These are phyloP conservation scores for Drosophila ficusphila DNA, from an alignment of 1,140 invertebrate genomes.

Conservation along the genomic window DNA sequence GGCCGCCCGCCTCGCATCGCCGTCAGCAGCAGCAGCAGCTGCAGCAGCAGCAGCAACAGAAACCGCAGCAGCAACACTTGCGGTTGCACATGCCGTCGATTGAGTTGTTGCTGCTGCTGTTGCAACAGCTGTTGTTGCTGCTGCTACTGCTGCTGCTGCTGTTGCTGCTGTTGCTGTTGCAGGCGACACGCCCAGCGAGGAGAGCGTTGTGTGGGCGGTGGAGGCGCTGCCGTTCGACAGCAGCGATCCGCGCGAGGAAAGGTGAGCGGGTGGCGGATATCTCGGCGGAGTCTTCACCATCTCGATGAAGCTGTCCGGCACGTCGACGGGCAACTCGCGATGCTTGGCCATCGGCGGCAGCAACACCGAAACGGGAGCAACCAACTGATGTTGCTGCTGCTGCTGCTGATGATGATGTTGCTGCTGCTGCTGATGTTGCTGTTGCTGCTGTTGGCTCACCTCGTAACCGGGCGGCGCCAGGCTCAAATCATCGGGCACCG, in stretches of 20 bases:
- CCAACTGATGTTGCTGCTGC: constrained; percentile 16
- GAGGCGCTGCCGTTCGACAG: constrained; percentile 70
- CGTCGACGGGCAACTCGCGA: constrained; percentile 90
- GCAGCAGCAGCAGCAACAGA: constrained; percentile 16
- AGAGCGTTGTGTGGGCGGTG: constrained; percentile 72
- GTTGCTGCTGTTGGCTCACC: constrained; percentile 33
- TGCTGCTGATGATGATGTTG: constrained; percentile 32
- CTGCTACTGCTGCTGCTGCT: not conserved
- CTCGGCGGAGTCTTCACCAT: constrained; percentile 90
- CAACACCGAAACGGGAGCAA: constrained; percentile 11
- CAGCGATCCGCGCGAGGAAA: constrained; percentile 74
- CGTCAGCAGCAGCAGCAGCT: constrained; percentile 2
- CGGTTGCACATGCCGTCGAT: constrained; percentile 14
- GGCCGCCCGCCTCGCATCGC: constrained; percentile 33
- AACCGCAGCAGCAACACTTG: constrained; percentile 20
- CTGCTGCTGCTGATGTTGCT: constrained; percentile 24
- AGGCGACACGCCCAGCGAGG: constrained; percentile 46
- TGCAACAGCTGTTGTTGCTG: constrained; percentile 5
- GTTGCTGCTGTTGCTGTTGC: constrained; percentile 9
- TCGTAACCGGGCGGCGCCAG: constrained; percentile 63
- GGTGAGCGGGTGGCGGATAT: constrained; percentile 87
- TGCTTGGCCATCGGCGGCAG: constrained; percentile 78
- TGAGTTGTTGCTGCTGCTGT: not conserved
- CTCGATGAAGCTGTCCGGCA: constrained; percentile 90
- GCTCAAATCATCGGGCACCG: constrained; percentile 59